Evolutionary conservation across 2,113 vertebrate species (phyloP).

Genomic region (Phalacrocorax brasilianus): DNA sequence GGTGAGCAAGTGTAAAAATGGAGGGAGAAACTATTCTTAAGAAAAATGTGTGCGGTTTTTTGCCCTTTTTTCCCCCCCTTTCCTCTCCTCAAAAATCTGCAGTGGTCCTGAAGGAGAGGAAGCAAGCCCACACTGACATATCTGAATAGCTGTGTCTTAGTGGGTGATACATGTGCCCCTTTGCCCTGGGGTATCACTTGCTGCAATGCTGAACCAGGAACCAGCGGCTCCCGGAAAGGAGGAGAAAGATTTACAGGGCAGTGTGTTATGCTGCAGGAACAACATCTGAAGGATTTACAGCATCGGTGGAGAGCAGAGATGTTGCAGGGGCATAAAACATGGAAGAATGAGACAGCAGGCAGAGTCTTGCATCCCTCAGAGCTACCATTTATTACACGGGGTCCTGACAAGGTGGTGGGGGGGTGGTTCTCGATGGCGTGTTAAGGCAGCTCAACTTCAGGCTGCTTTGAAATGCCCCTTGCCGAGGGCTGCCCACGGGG

Average conservation of each 20-base stretch:
- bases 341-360: slow-evolving; percentile 37
- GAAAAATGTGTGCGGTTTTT: rapidly evolving
- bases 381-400: not conserved
- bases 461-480: not conserved
- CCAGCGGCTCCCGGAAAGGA: slow-evolving; percentile 20
- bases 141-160: not conserved
- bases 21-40: not conserved
- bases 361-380: not conserved
- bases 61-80: no score
- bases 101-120: not conserved
- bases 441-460: not conserved
- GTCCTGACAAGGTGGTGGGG: not conserved
- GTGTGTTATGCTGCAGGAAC: not conserved
- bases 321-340: slow-evolving; percentile 41
- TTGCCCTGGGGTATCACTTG: not conserved
- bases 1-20: not conserved
- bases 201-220: slow-evolving; percentile 25
- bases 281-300: slow-evolving; percentile 43
- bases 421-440: not conserved
- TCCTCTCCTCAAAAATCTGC: not conserved
- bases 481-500: not conserved
- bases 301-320: not conserved
- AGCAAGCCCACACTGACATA: rapidly evolving
- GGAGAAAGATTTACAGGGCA: slow-evolving; percentile 44
- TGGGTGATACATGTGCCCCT: not conserved